A percentile compares a stretch with the other conserved stretches of the same genome.
phyloP scores from a whole-genome alignment of 2,888 invertebrate genomes.

The Aleiodes alternator region DNA sequence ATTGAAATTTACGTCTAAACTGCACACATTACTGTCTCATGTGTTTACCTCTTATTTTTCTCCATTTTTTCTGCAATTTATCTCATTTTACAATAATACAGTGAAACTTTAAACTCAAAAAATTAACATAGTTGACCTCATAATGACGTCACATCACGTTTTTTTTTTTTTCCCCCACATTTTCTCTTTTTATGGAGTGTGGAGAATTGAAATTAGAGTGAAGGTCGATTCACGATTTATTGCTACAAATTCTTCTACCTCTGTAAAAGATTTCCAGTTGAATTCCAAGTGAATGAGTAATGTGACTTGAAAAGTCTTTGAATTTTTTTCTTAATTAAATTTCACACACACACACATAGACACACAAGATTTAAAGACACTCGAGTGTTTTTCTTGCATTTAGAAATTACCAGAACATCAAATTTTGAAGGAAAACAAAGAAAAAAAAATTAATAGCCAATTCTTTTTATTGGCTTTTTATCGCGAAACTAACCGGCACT shows the following conservation, averaged over 20 bases:
- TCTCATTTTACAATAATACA: not conserved
- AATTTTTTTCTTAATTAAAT: not conserved
- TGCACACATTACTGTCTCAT: not conserved
- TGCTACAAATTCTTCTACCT: not conserved
- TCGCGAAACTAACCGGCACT: slow-evolving; percentile 14
- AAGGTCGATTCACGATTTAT: not conserved
- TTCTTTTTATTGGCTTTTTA: not conserved
- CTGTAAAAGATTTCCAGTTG: too few relatives aligned
- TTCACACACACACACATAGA: not conserved
- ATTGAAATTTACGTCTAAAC: not conserved
- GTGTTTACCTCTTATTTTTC: not conserved
- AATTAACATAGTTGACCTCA: slow-evolving; percentile 22
- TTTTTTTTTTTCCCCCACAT: slow-evolving; percentile 4
- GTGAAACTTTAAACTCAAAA: slow-evolving; percentile 13
- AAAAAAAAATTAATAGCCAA: not conserved
- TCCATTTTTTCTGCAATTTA: not conserved
- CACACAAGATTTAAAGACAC: not conserved
- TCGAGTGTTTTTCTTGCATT: not conserved
- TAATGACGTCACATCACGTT: slow-evolving; percentile 8
- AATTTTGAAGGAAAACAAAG: not conserved
- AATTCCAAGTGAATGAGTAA: too few relatives aligned
- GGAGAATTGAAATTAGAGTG: not conserved
- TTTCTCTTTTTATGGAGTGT: slow-evolving; percentile 24
- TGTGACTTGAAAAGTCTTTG: not conserved
- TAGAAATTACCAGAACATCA: slow-evolving; percentile 9